Evolutionary conservation across 2,113 vertebrate species (phyloP).

Genomic region (Embiotoca jacksoni): DNA sequence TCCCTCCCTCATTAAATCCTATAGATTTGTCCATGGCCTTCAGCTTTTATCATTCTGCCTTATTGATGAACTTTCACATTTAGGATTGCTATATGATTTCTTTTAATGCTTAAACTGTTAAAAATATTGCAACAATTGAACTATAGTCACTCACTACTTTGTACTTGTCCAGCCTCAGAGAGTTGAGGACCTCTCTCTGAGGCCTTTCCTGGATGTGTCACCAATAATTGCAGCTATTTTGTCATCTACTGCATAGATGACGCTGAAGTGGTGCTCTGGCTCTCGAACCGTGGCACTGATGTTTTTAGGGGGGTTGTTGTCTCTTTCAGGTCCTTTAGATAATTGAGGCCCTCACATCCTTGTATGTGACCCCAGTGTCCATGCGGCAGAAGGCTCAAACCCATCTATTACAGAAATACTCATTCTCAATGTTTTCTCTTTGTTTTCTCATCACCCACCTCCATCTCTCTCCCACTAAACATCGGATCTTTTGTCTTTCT

Average conservation of each 20-base stretch:
- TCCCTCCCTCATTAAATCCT: no score
- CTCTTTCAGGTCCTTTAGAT: constrained; percentile 27
- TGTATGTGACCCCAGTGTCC: constrained; percentile 16
- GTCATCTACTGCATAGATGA: constrained; percentile 39
- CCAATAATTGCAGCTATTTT: constrained; percentile 58
- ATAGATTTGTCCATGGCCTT: no score
- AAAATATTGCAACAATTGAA: constrained; percentile 31
- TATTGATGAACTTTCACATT: constrained; percentile 1
- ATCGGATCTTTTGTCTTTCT: neutral
- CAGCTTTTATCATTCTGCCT: neutral
- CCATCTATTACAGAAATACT: constrained; percentile 16
- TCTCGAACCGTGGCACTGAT: constrained; percentile 7
- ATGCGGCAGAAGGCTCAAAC: constrained; percentile 21
- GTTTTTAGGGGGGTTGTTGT: constrained; percentile 11
- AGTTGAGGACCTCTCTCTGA: constrained; percentile 37
- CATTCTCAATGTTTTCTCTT: neutral
- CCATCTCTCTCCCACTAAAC: neutral
- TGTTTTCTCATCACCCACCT: constrained; percentile 9
- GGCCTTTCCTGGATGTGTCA: constrained; percentile 20
- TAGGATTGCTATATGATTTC: neutral
- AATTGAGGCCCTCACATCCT: constrained; percentile 16
- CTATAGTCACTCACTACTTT: constrained; percentile 31
- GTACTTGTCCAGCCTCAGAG: neutral
- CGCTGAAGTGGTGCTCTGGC: constrained; percentile 43
- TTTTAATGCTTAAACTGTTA: neutral